These are phyloP conservation scores for Acronicta psi DNA, from an alignment of 2,888 invertebrate genomes.

Conservation along the genomic window DNA sequence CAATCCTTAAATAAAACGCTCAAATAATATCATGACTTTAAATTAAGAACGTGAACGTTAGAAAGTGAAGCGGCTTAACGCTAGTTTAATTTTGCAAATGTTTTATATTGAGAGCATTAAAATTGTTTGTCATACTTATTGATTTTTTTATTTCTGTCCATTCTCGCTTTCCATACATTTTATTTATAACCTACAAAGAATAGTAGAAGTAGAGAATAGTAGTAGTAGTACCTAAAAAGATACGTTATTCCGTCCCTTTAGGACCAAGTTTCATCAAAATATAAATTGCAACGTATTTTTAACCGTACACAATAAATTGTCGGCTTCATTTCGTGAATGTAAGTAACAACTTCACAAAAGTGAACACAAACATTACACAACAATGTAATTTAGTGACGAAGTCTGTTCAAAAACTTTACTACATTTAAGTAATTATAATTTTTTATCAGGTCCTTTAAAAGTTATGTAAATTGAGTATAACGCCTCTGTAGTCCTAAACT, in stretches of 20 bases:
- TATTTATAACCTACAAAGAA: too few relatives aligned
- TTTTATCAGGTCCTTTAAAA: too few relatives aligned
- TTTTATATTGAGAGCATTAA: neutral
- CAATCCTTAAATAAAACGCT: slow-evolving; percentile 5
- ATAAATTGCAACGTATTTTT: neutral
- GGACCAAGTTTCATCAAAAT: too few relatives aligned
- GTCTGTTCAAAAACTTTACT: neutral
- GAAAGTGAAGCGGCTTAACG: slow-evolving; percentile 8
- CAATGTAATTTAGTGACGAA: slow-evolving; percentile 5
- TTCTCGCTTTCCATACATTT: too few relatives aligned
- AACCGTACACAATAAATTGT: slow-evolving; percentile 10
- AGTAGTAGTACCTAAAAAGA: too few relatives aligned
- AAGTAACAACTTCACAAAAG: slow-evolving; percentile 43
- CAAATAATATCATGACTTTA: slow-evolving; percentile 8
- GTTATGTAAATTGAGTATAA: too few relatives aligned
- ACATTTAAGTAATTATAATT: too few relatives aligned
- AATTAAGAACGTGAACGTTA: neutral
- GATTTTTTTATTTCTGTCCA: neutral
- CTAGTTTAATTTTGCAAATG: neutral
- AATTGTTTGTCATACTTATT: neutral
- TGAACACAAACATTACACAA: slow-evolving; percentile 30
- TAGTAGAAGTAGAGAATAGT: too few relatives aligned
- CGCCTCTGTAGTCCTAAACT: too few relatives aligned
- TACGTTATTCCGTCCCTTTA: too few relatives aligned
- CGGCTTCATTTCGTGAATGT: slow-evolving; percentile 10